These are phyloP conservation scores for Sinhomidia bicolor DNA, from an alignment of 2,888 invertebrate genomes.

Conservation along the genomic window DNA sequence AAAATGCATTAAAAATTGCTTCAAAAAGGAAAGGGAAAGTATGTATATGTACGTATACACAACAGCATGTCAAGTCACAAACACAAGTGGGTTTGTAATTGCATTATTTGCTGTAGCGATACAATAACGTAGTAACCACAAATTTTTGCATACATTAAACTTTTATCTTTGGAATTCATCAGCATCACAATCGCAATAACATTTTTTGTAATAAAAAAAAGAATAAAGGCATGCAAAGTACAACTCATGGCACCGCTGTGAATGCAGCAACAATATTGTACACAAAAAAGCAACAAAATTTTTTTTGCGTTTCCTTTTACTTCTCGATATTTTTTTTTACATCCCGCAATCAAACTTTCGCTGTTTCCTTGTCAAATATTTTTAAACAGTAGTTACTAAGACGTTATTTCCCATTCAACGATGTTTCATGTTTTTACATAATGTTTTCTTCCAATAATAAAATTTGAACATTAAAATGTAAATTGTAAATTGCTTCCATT, in stretches of 20 bases:
- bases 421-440: background rate
- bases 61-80: background rate
- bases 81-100: background rate
- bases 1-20: background rate
- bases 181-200: slow-evolving; percentile 22
- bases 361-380: slow-evolving; percentile 35
- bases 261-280: background rate
- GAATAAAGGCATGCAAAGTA: background rate
- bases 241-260: background rate
- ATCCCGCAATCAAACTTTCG: slow-evolving; percentile 21
- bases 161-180: slow-evolving; percentile 42
- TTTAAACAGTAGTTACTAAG: background rate
- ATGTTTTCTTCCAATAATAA: background rate
- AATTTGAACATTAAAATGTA: background rate
- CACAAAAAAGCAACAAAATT: background rate
- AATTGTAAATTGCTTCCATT: slow-evolving; percentile 15
- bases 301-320: background rate
- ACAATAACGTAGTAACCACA: slow-evolving; percentile 14
- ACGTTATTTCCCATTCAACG: background rate
- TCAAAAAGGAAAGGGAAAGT: slow-evolving; percentile 42
- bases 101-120: slow-evolving; percentile 5
- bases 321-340: background rate
- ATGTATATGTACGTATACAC: no score
- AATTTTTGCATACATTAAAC: slow-evolving; percentile 26
- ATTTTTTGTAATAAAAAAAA: slow-evolving; percentile 23